Conservation (phyloP, 2,113 vertebrate genomes). For the Prionailurus bengalensis region DNA sequence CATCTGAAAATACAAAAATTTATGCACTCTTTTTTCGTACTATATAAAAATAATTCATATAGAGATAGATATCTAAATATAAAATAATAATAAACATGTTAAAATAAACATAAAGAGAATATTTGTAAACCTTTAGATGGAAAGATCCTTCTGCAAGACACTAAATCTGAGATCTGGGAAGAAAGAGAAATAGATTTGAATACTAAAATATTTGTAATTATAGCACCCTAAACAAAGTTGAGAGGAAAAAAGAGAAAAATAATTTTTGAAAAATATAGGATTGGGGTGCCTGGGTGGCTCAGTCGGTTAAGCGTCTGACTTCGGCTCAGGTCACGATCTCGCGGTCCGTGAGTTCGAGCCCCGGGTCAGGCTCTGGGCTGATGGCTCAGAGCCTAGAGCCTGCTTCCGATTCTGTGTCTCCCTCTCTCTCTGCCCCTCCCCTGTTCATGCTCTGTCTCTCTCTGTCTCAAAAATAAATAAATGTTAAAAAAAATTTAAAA, state of each 20-base stretch:
- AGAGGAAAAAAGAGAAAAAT: background rate
- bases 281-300: background rate
- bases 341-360: no score
- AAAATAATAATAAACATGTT: conserved; percentile 5
- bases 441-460: no score
- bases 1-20: conserved; percentile 37
- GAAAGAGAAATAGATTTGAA: background rate
- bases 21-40: background rate
- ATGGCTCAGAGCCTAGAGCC: no score
- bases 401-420: no score
- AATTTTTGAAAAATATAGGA: background rate
- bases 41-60: background rate
- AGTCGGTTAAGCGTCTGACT: no score
- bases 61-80: background rate
- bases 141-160: background rate
- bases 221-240: background rate
- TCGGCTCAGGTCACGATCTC: no score
- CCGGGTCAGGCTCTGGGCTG: no score
- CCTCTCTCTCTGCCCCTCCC: no score
- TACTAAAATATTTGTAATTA: background rate
- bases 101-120: conserved; percentile 27
- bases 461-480: no score
- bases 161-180: background rate
- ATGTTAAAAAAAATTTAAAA: no score
- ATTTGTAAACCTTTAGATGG: background rate